Percentiles rank a stretch among this genome's conserved stretches.
Conservation (phyloP, 2,113 vertebrate species). For the Carassius carassius region DNA sequence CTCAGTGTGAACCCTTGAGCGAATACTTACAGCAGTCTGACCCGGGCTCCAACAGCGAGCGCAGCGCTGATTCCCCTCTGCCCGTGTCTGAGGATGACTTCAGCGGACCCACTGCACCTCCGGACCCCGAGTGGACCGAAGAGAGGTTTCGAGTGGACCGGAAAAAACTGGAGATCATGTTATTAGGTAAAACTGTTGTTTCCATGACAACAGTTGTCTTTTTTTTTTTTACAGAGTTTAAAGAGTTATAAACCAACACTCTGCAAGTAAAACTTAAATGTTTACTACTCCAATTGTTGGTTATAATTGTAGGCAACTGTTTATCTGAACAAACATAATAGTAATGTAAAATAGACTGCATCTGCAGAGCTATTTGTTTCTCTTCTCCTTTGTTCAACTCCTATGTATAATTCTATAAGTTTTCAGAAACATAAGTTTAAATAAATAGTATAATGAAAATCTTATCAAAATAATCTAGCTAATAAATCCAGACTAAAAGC, state of each 20-base stretch:
- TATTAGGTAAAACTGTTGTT: conserved; percentile 76
- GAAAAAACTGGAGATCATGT: conserved; percentile 88
- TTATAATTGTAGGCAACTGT: neutral
- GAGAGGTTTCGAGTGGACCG: conserved; percentile 88
- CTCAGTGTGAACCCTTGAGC: conserved; percentile 75
- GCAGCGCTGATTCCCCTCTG: conserved; percentile 82
- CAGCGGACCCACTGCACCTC: conserved; percentile 63
- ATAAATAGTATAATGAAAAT: neutral
- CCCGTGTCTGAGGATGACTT: conserved; percentile 81
- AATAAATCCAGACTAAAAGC: no score
- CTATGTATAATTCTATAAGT: neutral
- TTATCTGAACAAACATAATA: no score
- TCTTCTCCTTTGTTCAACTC: neutral
- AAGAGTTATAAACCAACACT: neutral
- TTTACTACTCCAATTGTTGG: neutral
- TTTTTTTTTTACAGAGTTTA: neutral
- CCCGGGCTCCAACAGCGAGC: conserved; percentile 84
- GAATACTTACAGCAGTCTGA: conserved; percentile 79
- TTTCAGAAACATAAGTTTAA: neutral
- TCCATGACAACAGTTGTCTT: neutral
- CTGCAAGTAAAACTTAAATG: neutral
- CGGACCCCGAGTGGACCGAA: conserved; percentile 84
- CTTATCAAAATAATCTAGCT: no score
- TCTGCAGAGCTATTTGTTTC: neutral
- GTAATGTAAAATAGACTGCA: no score